phyloP scores from a whole-genome alignment of 2,797 vertebrate genomes.

The Glossophaga mutica region DNA sequence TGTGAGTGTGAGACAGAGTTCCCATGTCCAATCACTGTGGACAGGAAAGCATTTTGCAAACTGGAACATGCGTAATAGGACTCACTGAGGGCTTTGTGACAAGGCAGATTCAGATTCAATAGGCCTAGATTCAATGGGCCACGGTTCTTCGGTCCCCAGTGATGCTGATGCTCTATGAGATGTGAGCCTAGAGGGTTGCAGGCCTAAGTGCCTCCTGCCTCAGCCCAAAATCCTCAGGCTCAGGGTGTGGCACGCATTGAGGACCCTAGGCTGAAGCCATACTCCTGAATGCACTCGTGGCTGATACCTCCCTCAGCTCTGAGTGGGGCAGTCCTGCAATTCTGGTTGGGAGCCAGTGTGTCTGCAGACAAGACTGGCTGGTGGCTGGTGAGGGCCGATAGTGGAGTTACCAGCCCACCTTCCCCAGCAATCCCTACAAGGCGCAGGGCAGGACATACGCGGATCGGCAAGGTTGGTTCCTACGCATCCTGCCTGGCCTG shows the following conservation, averaged over 20 bases:
- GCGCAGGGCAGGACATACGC: not conserved
- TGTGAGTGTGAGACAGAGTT: not conserved
- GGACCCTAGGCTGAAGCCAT: conserved; percentile 50
- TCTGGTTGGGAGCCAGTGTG: not conserved
- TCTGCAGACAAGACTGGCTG: conserved; percentile 30
- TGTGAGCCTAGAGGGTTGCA: conserved; percentile 81
- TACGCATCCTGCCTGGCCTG: conserved; percentile 40
- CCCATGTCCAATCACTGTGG: not conserved
- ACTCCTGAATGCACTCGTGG: conserved; percentile 56
- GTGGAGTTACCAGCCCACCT: not conserved
- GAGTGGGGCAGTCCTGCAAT: not conserved
- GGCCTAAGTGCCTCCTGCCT: conserved; percentile 58
- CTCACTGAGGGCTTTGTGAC: not conserved
- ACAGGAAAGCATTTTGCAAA: not conserved
- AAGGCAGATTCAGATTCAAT: not conserved
- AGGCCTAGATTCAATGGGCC: not conserved
- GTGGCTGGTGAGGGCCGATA: conserved; percentile 18
- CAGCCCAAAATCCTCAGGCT: conserved; percentile 56
- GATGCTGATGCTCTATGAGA: conserved; percentile 90
- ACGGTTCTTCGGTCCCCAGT: not conserved
- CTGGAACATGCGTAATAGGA: not conserved
- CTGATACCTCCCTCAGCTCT: conserved; percentile 48
- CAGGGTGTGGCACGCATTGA: conserved; percentile 52
- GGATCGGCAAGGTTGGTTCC: conserved; percentile 29
- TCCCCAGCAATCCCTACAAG: conserved; percentile 3